Percentiles rank a stretch among this genome's conserved stretches.
Conservation (phyloP, 2,113 vertebrate genomes). For the Tyrannus savana region DNA sequence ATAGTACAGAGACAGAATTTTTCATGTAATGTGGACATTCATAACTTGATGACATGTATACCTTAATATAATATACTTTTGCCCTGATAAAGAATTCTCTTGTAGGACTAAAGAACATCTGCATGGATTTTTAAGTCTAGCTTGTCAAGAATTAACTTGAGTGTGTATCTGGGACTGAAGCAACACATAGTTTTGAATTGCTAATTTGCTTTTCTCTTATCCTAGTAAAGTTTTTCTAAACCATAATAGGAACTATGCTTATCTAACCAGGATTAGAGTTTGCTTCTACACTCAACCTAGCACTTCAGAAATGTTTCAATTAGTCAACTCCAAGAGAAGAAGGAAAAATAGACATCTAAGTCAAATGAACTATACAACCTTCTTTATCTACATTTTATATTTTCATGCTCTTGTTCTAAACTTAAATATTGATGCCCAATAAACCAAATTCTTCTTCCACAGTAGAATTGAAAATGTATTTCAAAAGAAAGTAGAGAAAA, state of each 20-base stretch:
- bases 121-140: not conserved
- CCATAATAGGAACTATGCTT: not conserved
- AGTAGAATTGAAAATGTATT: not conserved
- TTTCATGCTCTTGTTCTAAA: not conserved
- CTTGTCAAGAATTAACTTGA: not conserved
- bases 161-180: not conserved
- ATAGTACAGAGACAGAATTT: not conserved
- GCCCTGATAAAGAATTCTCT: not conserved
- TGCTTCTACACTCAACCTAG: not conserved
- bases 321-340: not conserved
- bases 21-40: not conserved
- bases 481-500: not conserved
- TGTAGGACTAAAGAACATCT: not conserved
- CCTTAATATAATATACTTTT: not conserved
- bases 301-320: not conserved
- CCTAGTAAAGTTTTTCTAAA: not conserved
- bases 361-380: not conserved
- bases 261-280: not conserved
- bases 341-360: not conserved
- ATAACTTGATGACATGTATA: not conserved
- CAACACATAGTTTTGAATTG: not conserved
- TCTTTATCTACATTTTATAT: not conserved
- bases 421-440: not conserved
- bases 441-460: not conserved
- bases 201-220: not conserved